phyloP scores from a whole-genome alignment of 2,797 vertebrate species.

The Nyctibius grandis region DNA sequence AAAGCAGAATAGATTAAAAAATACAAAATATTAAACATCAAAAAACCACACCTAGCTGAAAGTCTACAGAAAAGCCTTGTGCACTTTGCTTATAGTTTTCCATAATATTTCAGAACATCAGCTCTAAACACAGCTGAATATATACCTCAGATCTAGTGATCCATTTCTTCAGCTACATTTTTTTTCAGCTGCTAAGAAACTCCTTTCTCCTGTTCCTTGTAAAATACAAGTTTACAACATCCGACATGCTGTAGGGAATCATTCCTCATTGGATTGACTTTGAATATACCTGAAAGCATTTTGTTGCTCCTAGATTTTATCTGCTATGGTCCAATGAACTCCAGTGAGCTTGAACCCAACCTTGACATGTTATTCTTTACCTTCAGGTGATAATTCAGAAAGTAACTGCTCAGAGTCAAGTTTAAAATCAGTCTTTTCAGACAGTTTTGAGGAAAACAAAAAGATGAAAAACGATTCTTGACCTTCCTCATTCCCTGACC shows the following conservation, averaged over 20 bases:
- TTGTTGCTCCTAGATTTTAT: conserved; percentile 59
- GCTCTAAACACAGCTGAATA: neutral
- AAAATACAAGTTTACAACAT: conserved; percentile 52
- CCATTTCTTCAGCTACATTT: neutral
- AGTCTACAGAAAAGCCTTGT: neutral
- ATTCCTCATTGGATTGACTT: conserved; percentile 63
- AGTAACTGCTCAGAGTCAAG: conserved; percentile 47
- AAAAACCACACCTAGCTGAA: neutral
- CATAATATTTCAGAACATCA: neutral
- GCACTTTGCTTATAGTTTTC: neutral
- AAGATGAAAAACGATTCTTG: conserved; percentile 34
- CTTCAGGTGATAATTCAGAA: conserved; percentile 69
- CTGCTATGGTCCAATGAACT: conserved; percentile 59
- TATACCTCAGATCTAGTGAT: neutral
- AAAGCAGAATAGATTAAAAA: neutral
- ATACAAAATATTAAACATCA: neutral
- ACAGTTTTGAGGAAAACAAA: conserved; percentile 6
- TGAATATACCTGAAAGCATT: conserved; percentile 73
- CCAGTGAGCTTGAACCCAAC: conserved; percentile 55
- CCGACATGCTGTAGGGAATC: conserved; percentile 21
- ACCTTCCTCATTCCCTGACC: conserved; percentile 6
- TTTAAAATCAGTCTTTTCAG: conserved; percentile 49
- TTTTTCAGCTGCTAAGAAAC: conserved; percentile 19
- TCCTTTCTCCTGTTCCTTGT: conserved; percentile 41
- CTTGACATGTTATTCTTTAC: conserved; percentile 65